These are phyloP conservation scores for Engystomops pustulosus DNA, from an alignment of 2,113 vertebrate species.

Conservation along the genomic window DNA sequence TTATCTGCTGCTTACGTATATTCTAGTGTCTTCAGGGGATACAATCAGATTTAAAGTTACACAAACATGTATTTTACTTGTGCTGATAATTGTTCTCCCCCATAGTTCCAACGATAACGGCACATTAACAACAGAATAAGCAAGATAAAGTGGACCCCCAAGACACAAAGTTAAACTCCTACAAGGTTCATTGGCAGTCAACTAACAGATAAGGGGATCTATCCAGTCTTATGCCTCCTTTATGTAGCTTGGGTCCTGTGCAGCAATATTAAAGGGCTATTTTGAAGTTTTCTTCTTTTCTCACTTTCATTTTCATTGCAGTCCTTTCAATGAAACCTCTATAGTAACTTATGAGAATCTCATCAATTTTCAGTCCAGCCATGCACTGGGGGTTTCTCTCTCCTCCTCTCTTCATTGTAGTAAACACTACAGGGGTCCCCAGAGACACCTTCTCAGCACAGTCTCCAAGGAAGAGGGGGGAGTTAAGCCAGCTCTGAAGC, in stretches of 20 bases:
- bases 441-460: neutral
- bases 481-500: neutral
- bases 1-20: neutral
- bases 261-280: neutral
- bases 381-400: neutral
- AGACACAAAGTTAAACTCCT: no score
- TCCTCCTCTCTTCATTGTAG: neutral
- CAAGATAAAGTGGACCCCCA: no score
- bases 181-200: neutral
- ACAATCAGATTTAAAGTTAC: neutral
- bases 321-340: neutral
- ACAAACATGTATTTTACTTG: neutral
- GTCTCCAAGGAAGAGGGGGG: neutral
- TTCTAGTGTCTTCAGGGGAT: neutral
- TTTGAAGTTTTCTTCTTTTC: neutral
- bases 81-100: no score
- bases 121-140: no score
- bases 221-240: neutral
- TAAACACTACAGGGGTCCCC: neutral
- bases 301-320: neutral
- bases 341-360: neutral
- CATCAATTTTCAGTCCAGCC: neutral
- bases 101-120: no score
- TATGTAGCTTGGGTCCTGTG: neutral
- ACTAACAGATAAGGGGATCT: no score